Evolutionary conservation across 2,888 invertebrate species (phyloP), one percentile per base, ranked within the genome.

Genomic region (Lepetodrilus schrolli): DNA sequence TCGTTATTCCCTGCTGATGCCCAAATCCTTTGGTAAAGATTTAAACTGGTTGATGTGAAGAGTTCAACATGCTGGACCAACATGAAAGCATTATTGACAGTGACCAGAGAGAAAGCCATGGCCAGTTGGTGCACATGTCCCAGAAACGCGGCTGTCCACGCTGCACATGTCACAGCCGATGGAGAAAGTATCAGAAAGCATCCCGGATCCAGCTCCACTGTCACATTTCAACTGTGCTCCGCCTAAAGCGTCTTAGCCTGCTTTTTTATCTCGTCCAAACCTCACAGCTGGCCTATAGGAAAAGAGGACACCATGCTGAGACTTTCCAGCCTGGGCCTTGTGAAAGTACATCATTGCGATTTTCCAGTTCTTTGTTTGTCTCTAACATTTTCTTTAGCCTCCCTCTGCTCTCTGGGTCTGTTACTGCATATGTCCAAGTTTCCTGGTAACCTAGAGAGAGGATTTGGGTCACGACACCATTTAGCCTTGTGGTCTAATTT

Each of bases 1-100:
- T 43, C 43, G 13, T 43, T 43, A 43, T 43, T 4, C 43, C 43
- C 4, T 8, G n/a, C 43, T 43, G 43, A 17, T 58, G 34, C 50
- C 34, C 58, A 58, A 34, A 58, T 58, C 58, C 58, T 58, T 58
- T 58, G 26, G 58, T 30, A 58, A 58, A 58, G 58, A 58, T 58
- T 34, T 30, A 58, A 43, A 58, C 58, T 58, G 51, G n/a, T 51
- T 30, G 30, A 26, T 58, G 58, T 58, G 58, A 58, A 58, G 17
- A 58, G 58, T 58, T 58, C 58, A 58, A 58, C 21, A 26, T 58
- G 58, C 13, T 17, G 30, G 30, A 34, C 34, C 58, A 43, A 43
- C 43, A 43, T 43, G 43, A 43, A 43, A 17, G 43, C 43, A 43
- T 43, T 58, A 34, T 58, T 58, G 58, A 58, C 58, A 58, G 58